These are phyloP conservation scores for Epinephelus fuscoguttatus DNA, from an alignment of 2,113 vertebrate species.

Conservation along the genomic window DNA sequence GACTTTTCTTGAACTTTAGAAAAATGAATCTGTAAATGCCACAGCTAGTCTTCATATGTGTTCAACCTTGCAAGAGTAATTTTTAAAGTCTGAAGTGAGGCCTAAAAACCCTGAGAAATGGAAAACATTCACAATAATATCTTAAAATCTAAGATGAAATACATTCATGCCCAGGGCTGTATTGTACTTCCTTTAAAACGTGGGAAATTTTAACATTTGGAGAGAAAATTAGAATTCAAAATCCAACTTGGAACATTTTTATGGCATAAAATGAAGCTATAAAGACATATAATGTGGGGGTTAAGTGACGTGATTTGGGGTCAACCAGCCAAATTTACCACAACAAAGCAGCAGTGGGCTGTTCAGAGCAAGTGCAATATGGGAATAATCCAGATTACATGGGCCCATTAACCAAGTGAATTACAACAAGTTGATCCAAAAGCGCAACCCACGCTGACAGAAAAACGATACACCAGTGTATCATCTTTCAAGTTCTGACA, in stretches of 20 bases:
- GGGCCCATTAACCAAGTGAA: constrained; percentile 34
- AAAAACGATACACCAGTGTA: constrained; percentile 20
- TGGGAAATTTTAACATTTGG: not conserved
- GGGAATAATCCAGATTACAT: constrained; percentile 19
- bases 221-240: not conserved
- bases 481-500: constrained; percentile 36
- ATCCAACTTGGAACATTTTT: not conserved
- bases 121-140: not conserved
- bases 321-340: constrained; percentile 37
- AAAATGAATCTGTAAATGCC: not conserved
- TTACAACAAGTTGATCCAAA: constrained; percentile 39
- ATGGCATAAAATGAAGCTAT: not conserved
- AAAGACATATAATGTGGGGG: not conserved
- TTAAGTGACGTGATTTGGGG: constrained; percentile 16
- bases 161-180: not conserved
- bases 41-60: not conserved
- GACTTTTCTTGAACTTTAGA: not conserved
- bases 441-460: constrained; percentile 32
- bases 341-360: constrained; percentile 19
- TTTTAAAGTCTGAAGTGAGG: not conserved
- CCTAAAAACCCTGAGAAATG: not conserved
- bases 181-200: not conserved
- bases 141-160: constrained; percentile 1
- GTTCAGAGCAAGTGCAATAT: constrained; percentile 5
- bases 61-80: not conserved